These are phyloP conservation scores for Drosophila murphyi DNA, from an alignment of 1,140 invertebrate genomes.

Conservation along the genomic window DNA sequence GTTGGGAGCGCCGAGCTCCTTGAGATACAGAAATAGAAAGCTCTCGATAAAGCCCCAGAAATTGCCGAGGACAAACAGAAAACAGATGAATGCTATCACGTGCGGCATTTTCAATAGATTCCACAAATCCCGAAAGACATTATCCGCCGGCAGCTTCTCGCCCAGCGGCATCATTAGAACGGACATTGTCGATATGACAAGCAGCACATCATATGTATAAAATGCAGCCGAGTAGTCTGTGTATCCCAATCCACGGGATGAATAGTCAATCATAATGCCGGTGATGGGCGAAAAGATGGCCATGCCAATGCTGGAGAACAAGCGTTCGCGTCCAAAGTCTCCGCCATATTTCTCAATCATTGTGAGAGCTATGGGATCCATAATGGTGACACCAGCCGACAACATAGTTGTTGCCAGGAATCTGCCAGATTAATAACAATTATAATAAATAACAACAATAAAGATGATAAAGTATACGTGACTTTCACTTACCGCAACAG, in stretches of 20 bases:
- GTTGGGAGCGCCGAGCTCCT: constrained; percentile 91
- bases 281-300: constrained; percentile 92
- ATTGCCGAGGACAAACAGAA: constrained; percentile 91
- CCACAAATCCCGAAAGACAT: constrained; percentile 88
- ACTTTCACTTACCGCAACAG: constrained; percentile 84
- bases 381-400: constrained; percentile 90
- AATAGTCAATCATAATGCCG: constrained; percentile 90
- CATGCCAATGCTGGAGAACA: constrained; percentile 92
- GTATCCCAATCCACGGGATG: constrained; percentile 87
- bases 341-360: constrained; percentile 92
- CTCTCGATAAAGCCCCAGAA: constrained; percentile 94
- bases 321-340: constrained; percentile 91
- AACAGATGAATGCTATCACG: constrained; percentile 90
- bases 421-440: constrained; percentile 66
- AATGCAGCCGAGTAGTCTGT: constrained; percentile 92
- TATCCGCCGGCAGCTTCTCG: constrained; percentile 89
- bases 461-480: not conserved
- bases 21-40: constrained; percentile 93
- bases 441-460: not conserved
- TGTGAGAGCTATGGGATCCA: constrained; percentile 92
- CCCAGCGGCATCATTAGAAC: constrained; percentile 90
- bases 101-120: constrained; percentile 90
- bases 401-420: constrained; percentile 91
- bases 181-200: constrained; percentile 88
- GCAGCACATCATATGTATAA: constrained; percentile 89